A percentile compares a stretch with the other conserved stretches of the same genome.
These are phyloP conservation scores for Pseudomyrmex sp. DNA, from an alignment of 1,140 invertebrate species.

Conservation along the genomic window DNA sequence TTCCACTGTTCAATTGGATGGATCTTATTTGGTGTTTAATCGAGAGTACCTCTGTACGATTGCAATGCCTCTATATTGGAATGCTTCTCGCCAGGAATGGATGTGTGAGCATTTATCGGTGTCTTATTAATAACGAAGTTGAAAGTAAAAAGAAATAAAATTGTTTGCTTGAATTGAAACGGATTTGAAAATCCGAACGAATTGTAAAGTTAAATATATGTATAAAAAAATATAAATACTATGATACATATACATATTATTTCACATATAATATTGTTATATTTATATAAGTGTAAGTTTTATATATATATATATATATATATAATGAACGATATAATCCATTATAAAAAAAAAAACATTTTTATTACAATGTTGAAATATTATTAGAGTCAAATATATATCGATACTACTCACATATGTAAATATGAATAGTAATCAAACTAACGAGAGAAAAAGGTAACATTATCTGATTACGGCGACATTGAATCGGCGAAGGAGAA, in stretches of 20 bases:
- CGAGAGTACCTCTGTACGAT: slow-evolving; percentile 7
- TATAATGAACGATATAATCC: background rate
- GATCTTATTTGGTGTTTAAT: slow-evolving; percentile 50
- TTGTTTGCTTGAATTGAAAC: background rate
- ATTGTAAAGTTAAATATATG: no score
- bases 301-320: no score
- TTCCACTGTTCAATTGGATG: slow-evolving; percentile 41
- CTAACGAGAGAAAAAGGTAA: slow-evolving; percentile 33
- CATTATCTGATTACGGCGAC: slow-evolving; percentile 45
- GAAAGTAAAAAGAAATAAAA: background rate
- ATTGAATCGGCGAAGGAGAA: slow-evolving; percentile 18
- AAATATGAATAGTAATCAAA: slow-evolving; percentile 11
- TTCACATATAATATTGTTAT: no score
- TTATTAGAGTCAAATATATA: slow-evolving; percentile 17
- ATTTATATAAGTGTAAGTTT: background rate
- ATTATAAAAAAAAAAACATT: background rate
- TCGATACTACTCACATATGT: background rate
- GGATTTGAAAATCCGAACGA: background rate
- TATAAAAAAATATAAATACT: no score
- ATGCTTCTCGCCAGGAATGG: slow-evolving; percentile 9
- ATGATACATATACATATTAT: no score
- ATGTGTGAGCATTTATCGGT: background rate
- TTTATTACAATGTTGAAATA: background rate
- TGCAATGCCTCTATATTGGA: slow-evolving; percentile 33
- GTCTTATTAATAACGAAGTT: background rate